Conservation (phyloP, 1,140 invertebrate genomes). For the Pantala flavescens region DNA sequence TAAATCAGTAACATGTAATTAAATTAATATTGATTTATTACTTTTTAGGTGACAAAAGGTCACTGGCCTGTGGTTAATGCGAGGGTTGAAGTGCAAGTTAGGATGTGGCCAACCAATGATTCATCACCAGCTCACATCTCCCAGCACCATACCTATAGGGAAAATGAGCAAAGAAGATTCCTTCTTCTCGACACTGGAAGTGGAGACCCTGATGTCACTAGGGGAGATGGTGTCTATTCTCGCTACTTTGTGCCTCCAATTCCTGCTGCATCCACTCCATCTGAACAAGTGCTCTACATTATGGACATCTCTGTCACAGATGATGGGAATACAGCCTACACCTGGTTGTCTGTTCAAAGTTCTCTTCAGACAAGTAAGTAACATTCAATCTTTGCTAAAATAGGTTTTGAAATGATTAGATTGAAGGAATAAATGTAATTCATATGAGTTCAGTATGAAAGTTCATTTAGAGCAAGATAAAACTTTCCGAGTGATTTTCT, state of each 20-base stretch:
- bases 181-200: conserved; percentile 48
- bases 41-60: conserved; percentile 37
- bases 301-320: conserved; percentile 13
- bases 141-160: conserved; percentile 31
- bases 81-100: conserved; percentile 36
- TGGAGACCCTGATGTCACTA: conserved; percentile 52
- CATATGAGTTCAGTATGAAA: too few relatives aligned
- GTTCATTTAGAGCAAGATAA: too few relatives aligned
- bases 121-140: conserved; percentile 33
- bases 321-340: conserved; percentile 35
- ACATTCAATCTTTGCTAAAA: not conserved
- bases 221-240: conserved; percentile 54
- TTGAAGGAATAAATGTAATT: too few relatives aligned
- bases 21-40: too few relatives aligned
- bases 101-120: conserved; percentile 25
- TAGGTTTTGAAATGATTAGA: not conserved
- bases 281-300: not conserved
- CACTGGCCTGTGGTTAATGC: conserved; percentile 40
- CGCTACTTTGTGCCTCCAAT: conserved; percentile 37
- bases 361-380: not conserved
- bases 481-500: too few relatives aligned
- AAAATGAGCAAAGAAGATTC: conserved; percentile 28
- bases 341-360: conserved; percentile 25
- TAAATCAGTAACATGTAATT: too few relatives aligned
- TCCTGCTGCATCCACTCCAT: not conserved